Evolutionary conservation across 2,888 invertebrate species (phyloP).

Genomic region (Brachyptera putata): DNA sequence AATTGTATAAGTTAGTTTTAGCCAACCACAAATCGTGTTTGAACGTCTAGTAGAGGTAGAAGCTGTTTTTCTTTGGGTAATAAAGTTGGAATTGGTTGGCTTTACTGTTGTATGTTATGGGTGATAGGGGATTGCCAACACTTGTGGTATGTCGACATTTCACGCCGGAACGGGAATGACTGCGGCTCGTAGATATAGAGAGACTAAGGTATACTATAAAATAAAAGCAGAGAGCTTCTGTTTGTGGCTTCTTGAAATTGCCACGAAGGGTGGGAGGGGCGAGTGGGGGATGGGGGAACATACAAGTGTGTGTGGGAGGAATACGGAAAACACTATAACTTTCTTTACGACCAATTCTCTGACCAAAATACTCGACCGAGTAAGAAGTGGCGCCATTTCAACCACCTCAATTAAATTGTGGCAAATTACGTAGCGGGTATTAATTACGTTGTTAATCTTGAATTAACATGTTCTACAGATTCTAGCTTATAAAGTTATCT

Average conservation of each 20-base stretch:
- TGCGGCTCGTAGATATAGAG: conserved; percentile 18
- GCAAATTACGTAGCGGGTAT: no score
- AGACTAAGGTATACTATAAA: conserved; percentile 20
- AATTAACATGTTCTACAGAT: no score
- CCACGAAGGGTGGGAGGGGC: background rate
- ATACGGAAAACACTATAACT: conserved; percentile 15
- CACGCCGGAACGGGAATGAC: conserved; percentile 24
- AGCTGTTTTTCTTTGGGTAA: conserved; percentile 18
- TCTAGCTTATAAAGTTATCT: no score
- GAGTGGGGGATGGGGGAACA: background rate
- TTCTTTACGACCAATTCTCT: conserved; percentile 19
- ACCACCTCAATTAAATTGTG: conserved; percentile 8
- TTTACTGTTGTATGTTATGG: conserved; percentile 29
- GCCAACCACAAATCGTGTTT: conserved; percentile 32
- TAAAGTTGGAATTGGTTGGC: conserved; percentile 34
- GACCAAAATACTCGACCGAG: conserved; percentile 3
- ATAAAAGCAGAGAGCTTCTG: conserved; percentile 21
- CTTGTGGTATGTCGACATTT: conserved; percentile 29
- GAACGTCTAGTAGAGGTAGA: conserved; percentile 22
- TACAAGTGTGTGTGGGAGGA: conserved; percentile 19
- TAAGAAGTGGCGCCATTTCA: conserved; percentile 10
- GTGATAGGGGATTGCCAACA: conserved; percentile 32
- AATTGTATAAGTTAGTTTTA: conserved; percentile 27
- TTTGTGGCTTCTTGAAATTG: conserved; percentile 22
- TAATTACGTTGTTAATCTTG: no score